Conservation (phyloP, 2,888 invertebrate species). For the Dusona sp. region DNA sequence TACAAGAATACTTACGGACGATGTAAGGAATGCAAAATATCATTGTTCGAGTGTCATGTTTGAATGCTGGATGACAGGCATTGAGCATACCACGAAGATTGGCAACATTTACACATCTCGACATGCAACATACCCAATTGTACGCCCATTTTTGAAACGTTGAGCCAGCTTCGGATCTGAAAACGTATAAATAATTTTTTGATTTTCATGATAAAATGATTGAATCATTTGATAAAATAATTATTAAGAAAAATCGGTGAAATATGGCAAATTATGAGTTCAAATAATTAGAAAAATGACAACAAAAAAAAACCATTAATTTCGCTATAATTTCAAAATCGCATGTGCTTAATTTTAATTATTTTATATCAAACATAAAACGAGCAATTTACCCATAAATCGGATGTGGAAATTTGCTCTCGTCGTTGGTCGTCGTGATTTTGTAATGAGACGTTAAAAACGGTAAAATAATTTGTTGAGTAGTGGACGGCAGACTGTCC, state of each 20-base stretch:
- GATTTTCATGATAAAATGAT: neutral
- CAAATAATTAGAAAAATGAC: too few species aligned
- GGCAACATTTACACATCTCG: constrained; percentile 87
- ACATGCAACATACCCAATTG: constrained; percentile 91
- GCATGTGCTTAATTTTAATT: neutral
- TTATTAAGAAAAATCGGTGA: neutral
- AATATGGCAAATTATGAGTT: too few species aligned
- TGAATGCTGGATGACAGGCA: constrained; percentile 91
- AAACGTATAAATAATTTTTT: neutral
- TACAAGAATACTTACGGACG: constrained; percentile 82
- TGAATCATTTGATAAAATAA: neutral
- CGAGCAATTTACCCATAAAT: constrained; percentile 80
- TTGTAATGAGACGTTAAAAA: constrained; percentile 88
- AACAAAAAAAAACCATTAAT: neutral
- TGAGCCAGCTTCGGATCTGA: constrained; percentile 88
- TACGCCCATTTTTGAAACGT: constrained; percentile 91
- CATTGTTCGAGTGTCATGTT: constrained; percentile 89
- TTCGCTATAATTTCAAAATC: neutral
- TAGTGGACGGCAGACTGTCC: constrained; percentile 89
- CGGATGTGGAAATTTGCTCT: constrained; percentile 80
- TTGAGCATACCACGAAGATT: constrained; percentile 88
- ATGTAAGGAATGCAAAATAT: constrained; percentile 92
- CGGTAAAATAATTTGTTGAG: constrained; percentile 92
- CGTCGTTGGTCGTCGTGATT: constrained; percentile 73
- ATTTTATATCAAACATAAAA: neutral